Conservation (phyloP, 2,888 invertebrate genomes). For the Selenia dentaria region DNA sequence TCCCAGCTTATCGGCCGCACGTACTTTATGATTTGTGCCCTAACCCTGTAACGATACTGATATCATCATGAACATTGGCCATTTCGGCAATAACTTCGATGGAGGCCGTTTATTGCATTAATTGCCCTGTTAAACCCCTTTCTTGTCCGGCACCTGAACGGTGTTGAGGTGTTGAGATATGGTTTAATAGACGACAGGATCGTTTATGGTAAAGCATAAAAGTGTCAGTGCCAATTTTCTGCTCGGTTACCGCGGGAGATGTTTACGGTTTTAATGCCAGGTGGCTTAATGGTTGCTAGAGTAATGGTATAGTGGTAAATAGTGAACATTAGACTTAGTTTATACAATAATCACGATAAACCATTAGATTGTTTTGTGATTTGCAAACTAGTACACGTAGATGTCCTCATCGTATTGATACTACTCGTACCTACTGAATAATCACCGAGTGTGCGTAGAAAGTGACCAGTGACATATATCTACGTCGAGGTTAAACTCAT, state of each 20-base stretch:
- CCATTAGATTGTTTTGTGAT: too few species aligned
- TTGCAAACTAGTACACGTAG: too few species aligned
- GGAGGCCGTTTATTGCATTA: constrained; percentile 46
- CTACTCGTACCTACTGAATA: too few species aligned
- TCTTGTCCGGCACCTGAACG: constrained; percentile 24
- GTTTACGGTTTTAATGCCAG: constrained; percentile 1
- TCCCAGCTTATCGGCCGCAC: constrained; percentile 52
- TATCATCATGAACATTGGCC: constrained; percentile 56
- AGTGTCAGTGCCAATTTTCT: constrained; percentile 15
- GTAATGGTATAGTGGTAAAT: too few species aligned
- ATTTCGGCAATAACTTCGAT: constrained; percentile 43
- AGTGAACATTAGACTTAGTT: too few species aligned
- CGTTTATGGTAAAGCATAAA: constrained; percentile 15
- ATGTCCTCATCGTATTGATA: too few species aligned
- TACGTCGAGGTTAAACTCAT: too few species aligned
- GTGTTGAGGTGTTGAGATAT: constrained; percentile 11
- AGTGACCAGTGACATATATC: too few species aligned
- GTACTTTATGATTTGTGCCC: constrained; percentile 56
- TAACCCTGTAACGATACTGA: constrained; percentile 56
- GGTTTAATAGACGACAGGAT: constrained; percentile 7
- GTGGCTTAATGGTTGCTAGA: too few species aligned
- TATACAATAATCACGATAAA: too few species aligned
- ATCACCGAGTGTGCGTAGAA: too few species aligned
- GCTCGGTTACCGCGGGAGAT: constrained; percentile 2
- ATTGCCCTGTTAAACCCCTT: constrained; percentile 35